phyloP scores from a whole-genome alignment of 2,797 vertebrate genomes.

The Lepidocolaptes lacrymiger region DNA sequence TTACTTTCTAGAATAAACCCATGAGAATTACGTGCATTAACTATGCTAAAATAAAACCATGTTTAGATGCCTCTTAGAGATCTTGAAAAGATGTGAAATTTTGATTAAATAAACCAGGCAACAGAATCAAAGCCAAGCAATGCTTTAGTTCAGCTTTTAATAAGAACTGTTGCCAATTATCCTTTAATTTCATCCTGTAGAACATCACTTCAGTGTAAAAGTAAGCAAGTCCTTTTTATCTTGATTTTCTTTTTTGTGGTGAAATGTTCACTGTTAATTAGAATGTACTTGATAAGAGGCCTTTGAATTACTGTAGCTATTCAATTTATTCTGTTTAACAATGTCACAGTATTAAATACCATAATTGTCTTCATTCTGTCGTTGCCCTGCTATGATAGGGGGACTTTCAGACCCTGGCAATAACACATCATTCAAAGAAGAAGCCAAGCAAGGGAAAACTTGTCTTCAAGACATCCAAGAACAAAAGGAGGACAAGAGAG shows the following conservation, averaged over 20 bases:
- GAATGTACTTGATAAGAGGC: not conserved
- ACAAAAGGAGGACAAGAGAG: constrained; percentile 84
- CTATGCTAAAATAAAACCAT: not conserved
- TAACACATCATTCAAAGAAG: constrained; percentile 91
- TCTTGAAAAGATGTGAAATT: not conserved
- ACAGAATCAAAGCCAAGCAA: not conserved
- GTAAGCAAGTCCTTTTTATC: not conserved
- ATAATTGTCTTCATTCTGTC: constrained; percentile 2
- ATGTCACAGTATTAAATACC: not conserved
- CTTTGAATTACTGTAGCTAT: not conserved
- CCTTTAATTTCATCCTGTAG: not conserved
- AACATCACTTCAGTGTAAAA: not conserved
- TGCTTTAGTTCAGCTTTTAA: not conserved
- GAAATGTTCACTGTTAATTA: constrained; percentile 14
- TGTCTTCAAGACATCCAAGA: constrained; percentile 79
- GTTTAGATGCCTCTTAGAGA: not conserved
- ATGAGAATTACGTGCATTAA: not conserved
- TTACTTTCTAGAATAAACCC: not conserved
- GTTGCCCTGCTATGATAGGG: constrained; percentile 72
- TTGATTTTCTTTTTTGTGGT: not conserved
- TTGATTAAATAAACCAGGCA: not conserved
- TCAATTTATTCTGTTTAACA: not conserved
- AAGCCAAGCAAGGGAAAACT: constrained; percentile 83
- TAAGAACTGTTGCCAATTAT: not conserved
- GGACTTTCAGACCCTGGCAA: constrained; percentile 91